phyloP scores from a whole-genome alignment of 2,797 vertebrate species.

The Sciaenops ocellatus region DNA sequence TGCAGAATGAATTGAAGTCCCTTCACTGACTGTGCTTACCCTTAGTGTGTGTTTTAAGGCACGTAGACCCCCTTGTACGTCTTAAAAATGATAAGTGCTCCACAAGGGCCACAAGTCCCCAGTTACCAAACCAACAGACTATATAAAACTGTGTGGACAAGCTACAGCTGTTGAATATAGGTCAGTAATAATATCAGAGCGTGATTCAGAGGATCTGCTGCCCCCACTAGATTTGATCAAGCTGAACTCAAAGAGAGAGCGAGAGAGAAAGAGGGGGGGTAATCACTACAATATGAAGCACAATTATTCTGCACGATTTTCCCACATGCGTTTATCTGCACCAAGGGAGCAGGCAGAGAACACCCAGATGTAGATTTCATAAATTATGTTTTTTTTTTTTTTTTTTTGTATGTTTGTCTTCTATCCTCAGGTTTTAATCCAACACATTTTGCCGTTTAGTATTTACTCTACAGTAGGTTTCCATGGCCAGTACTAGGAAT shows the following conservation, averaged over 20 bases:
- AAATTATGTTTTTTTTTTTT: background rate
- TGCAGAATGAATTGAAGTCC: slow-evolving; percentile 22
- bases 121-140: slow-evolving; percentile 44
- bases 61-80: slow-evolving; percentile 55
- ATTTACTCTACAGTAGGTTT: slow-evolving; percentile 40
- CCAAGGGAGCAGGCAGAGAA: background rate
- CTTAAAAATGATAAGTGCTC: slow-evolving; percentile 56
- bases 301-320: slow-evolving; percentile 22
- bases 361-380: background rate
- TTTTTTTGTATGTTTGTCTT: slow-evolving; percentile 2
- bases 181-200: slow-evolving; percentile 69
- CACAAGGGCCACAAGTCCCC: slow-evolving; percentile 52
- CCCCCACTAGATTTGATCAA: slow-evolving; percentile 52
- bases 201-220: slow-evolving; percentile 58
- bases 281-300: slow-evolving; percentile 1
- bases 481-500: slow-evolving; percentile 22
- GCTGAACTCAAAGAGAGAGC: slow-evolving; percentile 1
- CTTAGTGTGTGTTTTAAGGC: slow-evolving; percentile 53
- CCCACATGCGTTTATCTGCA: slow-evolving; percentile 19
- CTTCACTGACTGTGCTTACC: slow-evolving; percentile 12
- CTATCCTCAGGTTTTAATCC: background rate
- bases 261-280: background rate
- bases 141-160: slow-evolving; percentile 43
- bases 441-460: slow-evolving; percentile 20
- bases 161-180: slow-evolving; percentile 72